Conservation (phyloP, 2,113 vertebrate species). For the Datnioides undecimradiatus region DNA sequence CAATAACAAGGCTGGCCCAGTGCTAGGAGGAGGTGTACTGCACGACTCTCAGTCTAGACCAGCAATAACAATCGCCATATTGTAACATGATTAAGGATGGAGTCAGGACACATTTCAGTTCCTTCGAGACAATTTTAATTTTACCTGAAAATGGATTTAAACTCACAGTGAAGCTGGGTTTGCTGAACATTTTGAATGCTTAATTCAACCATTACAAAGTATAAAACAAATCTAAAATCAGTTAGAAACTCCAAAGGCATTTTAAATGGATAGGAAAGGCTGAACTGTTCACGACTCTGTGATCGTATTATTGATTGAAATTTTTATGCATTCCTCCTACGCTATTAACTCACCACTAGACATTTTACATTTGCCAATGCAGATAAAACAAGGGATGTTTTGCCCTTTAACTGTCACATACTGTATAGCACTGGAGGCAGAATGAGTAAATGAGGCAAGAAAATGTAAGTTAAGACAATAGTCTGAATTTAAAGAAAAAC, state of each 20-base stretch:
- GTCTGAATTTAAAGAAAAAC: slow-evolving; percentile 6
- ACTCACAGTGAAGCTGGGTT: background rate
- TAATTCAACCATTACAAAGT: background rate
- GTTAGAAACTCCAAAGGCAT: background rate
- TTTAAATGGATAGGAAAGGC: background rate
- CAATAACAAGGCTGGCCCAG: slow-evolving; percentile 80
- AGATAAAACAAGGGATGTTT: background rate
- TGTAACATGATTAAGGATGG: slow-evolving; percentile 48
- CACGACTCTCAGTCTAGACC: slow-evolving; percentile 68
- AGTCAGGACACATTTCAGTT: slow-evolving; percentile 13
- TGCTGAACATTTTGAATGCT: background rate
- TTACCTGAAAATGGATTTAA: background rate
- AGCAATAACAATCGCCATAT: slow-evolving; percentile 55
- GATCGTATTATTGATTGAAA: slow-evolving; percentile 4
- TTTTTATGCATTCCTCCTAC: slow-evolving; percentile 13
- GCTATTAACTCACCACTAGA: slow-evolving; percentile 4
- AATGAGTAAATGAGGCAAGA: slow-evolving; percentile 13
- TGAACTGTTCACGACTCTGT: background rate
- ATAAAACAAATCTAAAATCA: background rate
- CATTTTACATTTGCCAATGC: background rate
- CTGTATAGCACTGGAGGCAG: background rate
- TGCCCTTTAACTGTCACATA: background rate
- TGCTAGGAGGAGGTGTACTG: slow-evolving; percentile 66
- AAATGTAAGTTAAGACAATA: slow-evolving; percentile 4
- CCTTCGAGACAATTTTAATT: slow-evolving; percentile 6